These are phyloP conservation scores for Calliphora vicina DNA, from an alignment of 1,140 invertebrate genomes.

Conservation along the genomic window DNA sequence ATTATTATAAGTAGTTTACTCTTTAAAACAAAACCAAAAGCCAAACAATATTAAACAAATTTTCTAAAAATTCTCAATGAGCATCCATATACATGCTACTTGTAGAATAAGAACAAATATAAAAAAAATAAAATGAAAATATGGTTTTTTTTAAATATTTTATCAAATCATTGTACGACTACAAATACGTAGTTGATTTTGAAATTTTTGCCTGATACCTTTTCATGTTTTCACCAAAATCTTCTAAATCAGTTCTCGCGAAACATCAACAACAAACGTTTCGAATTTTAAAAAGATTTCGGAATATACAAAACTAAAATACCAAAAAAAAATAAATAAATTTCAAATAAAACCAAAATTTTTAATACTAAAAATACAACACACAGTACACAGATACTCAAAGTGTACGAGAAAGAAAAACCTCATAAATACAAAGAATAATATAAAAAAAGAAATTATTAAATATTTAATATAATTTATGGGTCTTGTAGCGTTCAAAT, in stretches of 20 bases:
- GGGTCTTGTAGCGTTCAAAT: neutral
- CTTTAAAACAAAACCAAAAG: neutral
- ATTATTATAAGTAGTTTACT: neutral
- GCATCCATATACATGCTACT: no score
- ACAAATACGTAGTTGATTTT: neutral
- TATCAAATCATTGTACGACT: neutral
- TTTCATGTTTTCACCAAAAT: conserved; percentile 5
- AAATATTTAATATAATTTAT: neutral
- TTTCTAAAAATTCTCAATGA: neutral
- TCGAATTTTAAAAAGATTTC: conserved; percentile 1
- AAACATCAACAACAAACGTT: conserved; percentile 33
- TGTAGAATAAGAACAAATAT: neutral
- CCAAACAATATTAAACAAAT: neutral
- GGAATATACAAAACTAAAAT: neutral
- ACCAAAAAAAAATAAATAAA: neutral
- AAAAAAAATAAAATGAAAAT: neutral
- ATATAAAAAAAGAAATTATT: neutral
- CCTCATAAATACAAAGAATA: no score
- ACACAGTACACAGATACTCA: no score
- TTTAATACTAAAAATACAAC: neutral
- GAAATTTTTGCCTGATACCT: neutral
- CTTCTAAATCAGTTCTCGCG: conserved; percentile 25
- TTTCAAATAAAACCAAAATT: neutral
- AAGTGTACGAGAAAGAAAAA: no score
- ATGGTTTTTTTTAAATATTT: neutral